These are phyloP conservation scores for Anguilla megastoma DNA, from an alignment of 2,797 vertebrate species.

Conservation along the genomic window DNA sequence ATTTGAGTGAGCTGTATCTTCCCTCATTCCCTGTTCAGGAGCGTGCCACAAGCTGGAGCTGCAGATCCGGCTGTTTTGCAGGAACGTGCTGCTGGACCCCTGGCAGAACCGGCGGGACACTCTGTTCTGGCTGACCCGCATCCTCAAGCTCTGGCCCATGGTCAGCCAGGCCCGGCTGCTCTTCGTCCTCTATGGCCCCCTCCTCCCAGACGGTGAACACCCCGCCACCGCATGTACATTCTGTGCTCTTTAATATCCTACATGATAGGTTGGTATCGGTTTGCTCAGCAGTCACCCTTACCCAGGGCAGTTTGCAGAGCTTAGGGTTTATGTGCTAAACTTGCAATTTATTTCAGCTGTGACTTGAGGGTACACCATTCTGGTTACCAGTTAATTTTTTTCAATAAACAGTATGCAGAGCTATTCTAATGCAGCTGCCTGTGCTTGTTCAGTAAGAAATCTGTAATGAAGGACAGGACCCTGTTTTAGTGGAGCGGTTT, in stretches of 20 bases:
- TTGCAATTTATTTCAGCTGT: background rate
- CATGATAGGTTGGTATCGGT: background rate
- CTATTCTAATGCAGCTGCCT: background rate
- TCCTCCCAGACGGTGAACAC: constrained; percentile 72
- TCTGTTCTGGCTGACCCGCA: constrained; percentile 82
- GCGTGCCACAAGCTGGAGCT: constrained; percentile 72
- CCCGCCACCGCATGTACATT: background rate
- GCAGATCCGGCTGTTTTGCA: constrained; percentile 81
- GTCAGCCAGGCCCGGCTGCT: constrained; percentile 86
- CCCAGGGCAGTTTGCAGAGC: background rate
- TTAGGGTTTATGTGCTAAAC: background rate
- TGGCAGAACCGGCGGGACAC: constrained; percentile 69
- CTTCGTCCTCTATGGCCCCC: constrained; percentile 86
- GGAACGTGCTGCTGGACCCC: constrained; percentile 79
- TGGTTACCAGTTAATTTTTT: background rate
- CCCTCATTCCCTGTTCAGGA: constrained; percentile 61
- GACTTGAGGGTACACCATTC: background rate
- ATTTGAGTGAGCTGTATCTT: background rate
- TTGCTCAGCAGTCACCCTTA: background rate
- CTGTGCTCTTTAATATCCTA: background rate
- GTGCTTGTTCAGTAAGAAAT: background rate
- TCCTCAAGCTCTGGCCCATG: constrained; percentile 88
- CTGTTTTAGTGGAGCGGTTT: background rate
- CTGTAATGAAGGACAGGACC: background rate
- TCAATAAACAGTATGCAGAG: background rate